Conservation (phyloP, 2,888 invertebrate species). For the Cenopis cana region DNA sequence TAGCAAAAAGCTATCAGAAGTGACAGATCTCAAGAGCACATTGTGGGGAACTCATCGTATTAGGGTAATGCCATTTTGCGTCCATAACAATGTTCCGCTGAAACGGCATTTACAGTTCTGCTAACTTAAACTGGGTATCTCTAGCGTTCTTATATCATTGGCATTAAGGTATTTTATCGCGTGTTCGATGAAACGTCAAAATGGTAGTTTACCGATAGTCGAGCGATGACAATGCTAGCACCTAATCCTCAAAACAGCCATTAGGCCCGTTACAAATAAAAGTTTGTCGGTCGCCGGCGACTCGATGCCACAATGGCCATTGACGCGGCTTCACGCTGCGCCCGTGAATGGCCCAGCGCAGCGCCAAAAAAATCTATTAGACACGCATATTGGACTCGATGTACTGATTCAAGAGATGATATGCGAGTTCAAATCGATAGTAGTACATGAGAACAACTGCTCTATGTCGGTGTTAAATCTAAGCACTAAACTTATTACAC, state of each 20-base stretch:
- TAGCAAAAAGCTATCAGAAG: slow-evolving; percentile 72
- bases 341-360: slow-evolving; percentile 77
- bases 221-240: slow-evolving; percentile 73
- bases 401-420: slow-evolving; percentile 65
- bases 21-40: slow-evolving; percentile 76
- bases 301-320: slow-evolving; percentile 77
- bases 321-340: slow-evolving; percentile 81
- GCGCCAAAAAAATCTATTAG: slow-evolving; percentile 82
- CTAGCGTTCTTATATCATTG: not conserved
- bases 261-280: slow-evolving; percentile 82
- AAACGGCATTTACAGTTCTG: slow-evolving; percentile 34
- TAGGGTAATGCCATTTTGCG: slow-evolving; percentile 62
- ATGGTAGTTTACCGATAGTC: slow-evolving; percentile 23
- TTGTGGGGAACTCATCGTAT: slow-evolving; percentile 58
- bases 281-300: slow-evolving; percentile 70
- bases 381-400: slow-evolving; percentile 77
- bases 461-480: slow-evolving; percentile 8
- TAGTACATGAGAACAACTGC: slow-evolving; percentile 19
- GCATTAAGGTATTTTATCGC: not conserved
- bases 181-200: slow-evolving; percentile 5
- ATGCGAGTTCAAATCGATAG: slow-evolving; percentile 65
- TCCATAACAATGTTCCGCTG: slow-evolving; percentile 52
- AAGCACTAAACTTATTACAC: slow-evolving; percentile 5
- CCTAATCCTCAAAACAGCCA: slow-evolving; percentile 83
- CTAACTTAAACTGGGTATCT: not conserved